Evolutionary conservation across 2,888 invertebrate species (phyloP), one percentile per base, ranked within the genome.

Genomic region (Lasius fuliginosus): DNA sequence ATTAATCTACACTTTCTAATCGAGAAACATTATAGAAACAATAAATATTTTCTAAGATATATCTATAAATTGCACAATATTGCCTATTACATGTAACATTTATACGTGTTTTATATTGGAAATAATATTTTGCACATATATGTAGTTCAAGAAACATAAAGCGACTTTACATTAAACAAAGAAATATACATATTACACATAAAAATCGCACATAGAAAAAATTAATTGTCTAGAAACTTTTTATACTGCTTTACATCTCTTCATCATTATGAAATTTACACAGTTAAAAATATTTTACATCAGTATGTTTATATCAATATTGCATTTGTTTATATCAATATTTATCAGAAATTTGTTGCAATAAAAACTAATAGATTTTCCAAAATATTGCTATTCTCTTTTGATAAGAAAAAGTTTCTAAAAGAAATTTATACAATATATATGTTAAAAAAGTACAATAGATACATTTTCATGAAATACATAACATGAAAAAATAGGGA

Each of bases 381-480:
- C 74, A 82, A 82, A 67, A 30, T 65, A 30, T 58, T 83, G 18
- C 1, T 49, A 68, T 77, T 69, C 33, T 56, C 42, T 40, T 67
- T 62, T 49, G 11, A 79, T 23, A 82, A 42, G 33, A 62, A 83
- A 62, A 83, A 30, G 40, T 30, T 40, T 69, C 30, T 83, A 15
- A 82, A 15, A 49, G 6, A 83, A 53, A 75, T 85, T 82, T 84
- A 60, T 83, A 58, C 71, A 87, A 71, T 76, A 81, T 18, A 40
- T 53, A 40, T 68, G 76, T 82, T 83, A 65, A 46, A 65, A 73
- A 46, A 87, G 73, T 71, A 23, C 23, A 23, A 23, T 23, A 82
- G 67, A 53, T 15, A 46, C 12, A 46, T 79, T 46, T 60, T 9
- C 12, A 62, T 12, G 30, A 71, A 81, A 65, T 67, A 71, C 62